These are phyloP conservation scores for Ranitomeya variabilis DNA, from an alignment of 2,113 vertebrate genomes.

Conservation along the genomic window DNA sequence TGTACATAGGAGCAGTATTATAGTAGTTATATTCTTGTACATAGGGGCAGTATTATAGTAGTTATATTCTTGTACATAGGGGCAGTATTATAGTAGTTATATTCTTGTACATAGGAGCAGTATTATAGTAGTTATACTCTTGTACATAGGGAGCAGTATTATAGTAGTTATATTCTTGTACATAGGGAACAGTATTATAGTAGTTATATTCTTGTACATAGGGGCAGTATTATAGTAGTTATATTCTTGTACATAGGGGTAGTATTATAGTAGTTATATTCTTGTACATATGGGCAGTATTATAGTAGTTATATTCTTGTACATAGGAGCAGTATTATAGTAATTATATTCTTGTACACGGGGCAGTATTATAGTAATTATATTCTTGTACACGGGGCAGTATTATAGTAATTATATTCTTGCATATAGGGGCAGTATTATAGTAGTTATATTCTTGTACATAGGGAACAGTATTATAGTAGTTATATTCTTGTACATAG, in stretches of 20 bases:
- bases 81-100: neutral
- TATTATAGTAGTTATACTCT: constrained; percentile 6
- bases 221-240: too few species aligned
- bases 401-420: neutral
- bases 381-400: neutral
- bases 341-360: constrained; percentile 1
- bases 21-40: constrained; percentile 2
- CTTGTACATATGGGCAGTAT: neutral
- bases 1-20: constrained; percentile 3
- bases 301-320: constrained; percentile 1
- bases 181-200: neutral
- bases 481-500: neutral
- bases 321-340: neutral
- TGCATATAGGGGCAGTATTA: neutral
- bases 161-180: constrained; percentile 9
- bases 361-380: constrained; percentile 5
- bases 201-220: neutral
- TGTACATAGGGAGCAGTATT: neutral
- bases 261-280: constrained; percentile 17
- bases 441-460: constrained; percentile 9
- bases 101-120: neutral
- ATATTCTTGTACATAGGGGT: neutral
- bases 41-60: neutral
- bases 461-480: neutral
- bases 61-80: neutral